Conservation (phyloP, 1,140 invertebrate genomes). For the Drosophila suzukii region DNA sequence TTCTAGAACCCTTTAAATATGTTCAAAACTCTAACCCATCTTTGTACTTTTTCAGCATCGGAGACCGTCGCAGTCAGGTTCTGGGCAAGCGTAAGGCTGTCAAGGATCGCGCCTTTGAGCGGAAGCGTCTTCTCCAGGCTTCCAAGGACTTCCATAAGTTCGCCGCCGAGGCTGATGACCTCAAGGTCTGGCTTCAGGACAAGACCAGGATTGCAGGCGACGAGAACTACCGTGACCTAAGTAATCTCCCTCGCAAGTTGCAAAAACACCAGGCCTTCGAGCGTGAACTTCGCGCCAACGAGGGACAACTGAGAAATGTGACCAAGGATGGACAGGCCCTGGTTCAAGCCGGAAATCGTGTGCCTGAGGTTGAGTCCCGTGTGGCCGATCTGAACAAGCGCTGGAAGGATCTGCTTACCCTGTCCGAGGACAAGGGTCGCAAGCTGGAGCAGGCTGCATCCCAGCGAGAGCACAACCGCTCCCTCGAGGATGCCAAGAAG, state of each 20-base stretch:
- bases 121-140: constrained; percentile 90
- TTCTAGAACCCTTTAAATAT: too few relatives aligned
- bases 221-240: constrained; percentile 96
- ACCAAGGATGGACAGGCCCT: constrained; percentile 91
- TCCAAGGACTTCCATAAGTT: constrained; percentile 94
- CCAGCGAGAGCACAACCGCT: constrained; percentile 84
- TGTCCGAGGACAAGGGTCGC: constrained; percentile 92
- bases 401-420: constrained; percentile 89
- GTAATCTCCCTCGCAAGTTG: constrained; percentile 95
- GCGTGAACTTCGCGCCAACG: constrained; percentile 95
- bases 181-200: constrained; percentile 95
- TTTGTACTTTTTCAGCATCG: constrained; percentile 86
- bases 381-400: constrained; percentile 89
- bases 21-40: neutral
- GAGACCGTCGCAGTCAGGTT: constrained; percentile 91
- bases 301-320: constrained; percentile 93
- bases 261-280: constrained; percentile 99
- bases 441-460: constrained; percentile 87
- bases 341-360: constrained; percentile 89
- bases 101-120: constrained; percentile 89
- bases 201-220: constrained; percentile 96
- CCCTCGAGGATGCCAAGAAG: constrained; percentile 91
- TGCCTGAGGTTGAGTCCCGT: constrained; percentile 88
- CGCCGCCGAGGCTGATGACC: constrained; percentile 94
- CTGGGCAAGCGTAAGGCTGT: constrained; percentile 89